These are phyloP conservation scores for Brachyptera risi DNA, from an alignment of 2,888 invertebrate species.

Conservation along the genomic window DNA sequence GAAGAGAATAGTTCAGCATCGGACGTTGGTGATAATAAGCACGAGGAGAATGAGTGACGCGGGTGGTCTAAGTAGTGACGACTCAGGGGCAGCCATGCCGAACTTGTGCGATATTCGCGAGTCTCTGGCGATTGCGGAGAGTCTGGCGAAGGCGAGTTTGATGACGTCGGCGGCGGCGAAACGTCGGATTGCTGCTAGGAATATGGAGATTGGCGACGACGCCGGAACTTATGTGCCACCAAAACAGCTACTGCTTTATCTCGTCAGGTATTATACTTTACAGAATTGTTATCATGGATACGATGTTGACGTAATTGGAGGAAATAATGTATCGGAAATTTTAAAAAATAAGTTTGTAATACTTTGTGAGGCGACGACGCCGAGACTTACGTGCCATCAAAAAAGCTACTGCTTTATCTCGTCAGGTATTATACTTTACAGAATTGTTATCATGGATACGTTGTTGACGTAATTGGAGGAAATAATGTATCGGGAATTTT, in stretches of 20 bases:
- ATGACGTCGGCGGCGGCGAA: constrained; percentile 55
- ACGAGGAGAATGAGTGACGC: not conserved
- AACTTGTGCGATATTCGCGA: constrained; percentile 42
- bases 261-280: constrained; percentile 62
- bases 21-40: too few relatives aligned
- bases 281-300: too few relatives aligned
- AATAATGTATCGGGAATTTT: too few relatives aligned
- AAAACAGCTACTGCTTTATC: constrained; percentile 57
- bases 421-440: constrained; percentile 62
- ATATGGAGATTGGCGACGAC: constrained; percentile 50
- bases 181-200: constrained; percentile 52
- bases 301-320: too few relatives aligned
- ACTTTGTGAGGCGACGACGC: constrained; percentile 49
- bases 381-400: constrained; percentile 55
- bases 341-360: too few relatives aligned
- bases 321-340: too few relatives aligned
- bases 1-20: not conserved
- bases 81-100: not conserved
- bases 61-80: not conserved
- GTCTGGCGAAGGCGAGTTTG: constrained; percentile 53
- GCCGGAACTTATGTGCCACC: constrained; percentile 54
- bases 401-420: constrained; percentile 57
- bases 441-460: too few relatives aligned
- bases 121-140: constrained; percentile 54
- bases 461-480: too few relatives aligned